phyloP scores from a whole-genome alignment of 2,888 invertebrate species.

The Idaea dimidiata region DNA sequence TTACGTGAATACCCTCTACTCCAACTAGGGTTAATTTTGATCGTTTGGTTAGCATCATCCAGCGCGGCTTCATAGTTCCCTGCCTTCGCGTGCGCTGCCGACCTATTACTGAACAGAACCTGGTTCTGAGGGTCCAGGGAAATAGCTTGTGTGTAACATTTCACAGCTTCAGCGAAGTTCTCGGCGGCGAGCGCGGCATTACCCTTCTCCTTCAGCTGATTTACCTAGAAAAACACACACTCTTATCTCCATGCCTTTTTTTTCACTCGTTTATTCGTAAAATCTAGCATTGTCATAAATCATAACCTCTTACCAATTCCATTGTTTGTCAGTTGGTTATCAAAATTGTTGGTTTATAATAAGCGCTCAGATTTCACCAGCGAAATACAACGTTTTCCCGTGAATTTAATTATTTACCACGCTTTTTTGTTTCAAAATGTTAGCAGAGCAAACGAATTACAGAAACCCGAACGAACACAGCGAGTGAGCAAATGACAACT shows the following conservation, averaged over 20 bases:
- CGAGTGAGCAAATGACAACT: constrained; percentile 53
- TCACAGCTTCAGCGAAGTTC: constrained; percentile 89
- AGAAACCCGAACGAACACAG: constrained; percentile 19
- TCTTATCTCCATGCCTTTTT: constrained; percentile 18
- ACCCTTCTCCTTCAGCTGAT: constrained; percentile 91
- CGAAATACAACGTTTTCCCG: constrained; percentile 4
- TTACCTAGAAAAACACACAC: constrained; percentile 81
- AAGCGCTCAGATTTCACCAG: background rate
- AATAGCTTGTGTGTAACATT: constrained; percentile 91
- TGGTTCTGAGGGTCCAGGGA: constrained; percentile 89
- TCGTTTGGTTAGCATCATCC: constrained; percentile 91
- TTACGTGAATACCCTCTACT: constrained; percentile 94
- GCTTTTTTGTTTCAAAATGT: constrained; percentile 22
- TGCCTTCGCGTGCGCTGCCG: constrained; percentile 93
- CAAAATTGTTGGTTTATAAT: constrained; percentile 14
- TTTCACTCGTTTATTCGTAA: constrained; percentile 29
- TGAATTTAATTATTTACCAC: constrained; percentile 9
- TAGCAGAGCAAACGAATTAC: constrained; percentile 31
- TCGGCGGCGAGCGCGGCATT: constrained; percentile 90
- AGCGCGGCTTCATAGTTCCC: constrained; percentile 87
- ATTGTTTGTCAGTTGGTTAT: constrained; percentile 42
- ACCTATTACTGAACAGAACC: constrained; percentile 94
- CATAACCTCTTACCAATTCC: constrained; percentile 77
- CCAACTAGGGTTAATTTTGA: constrained; percentile 91
- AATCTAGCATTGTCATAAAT: constrained; percentile 33